Evolutionary conservation across 2,888 invertebrate genomes (phyloP).

Genomic region (Netelia fuscicornis): DNA sequence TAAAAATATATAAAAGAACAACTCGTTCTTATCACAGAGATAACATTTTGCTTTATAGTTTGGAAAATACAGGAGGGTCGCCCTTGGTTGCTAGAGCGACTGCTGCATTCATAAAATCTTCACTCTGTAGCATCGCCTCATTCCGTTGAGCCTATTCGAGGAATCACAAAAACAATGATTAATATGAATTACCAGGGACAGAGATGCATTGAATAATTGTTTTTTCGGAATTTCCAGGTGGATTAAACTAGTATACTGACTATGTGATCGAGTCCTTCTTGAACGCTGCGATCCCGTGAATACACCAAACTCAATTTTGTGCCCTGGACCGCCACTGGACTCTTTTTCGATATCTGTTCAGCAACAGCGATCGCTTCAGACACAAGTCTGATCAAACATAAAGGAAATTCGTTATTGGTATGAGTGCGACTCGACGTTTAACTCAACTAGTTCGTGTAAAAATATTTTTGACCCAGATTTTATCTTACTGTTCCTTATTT

Average conservation of each 20-base stretch:
- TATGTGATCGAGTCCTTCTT: conserved; percentile 95
- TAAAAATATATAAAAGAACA: conserved; percentile 24
- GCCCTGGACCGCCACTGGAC: conserved; percentile 97
- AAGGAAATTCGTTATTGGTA: not conserved
- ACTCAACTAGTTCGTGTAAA: not conserved
- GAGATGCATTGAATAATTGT: not conserved
- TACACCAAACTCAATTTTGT: conserved; percentile 94
- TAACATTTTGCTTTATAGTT: conserved; percentile 86
- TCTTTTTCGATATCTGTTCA: conserved; percentile 92
- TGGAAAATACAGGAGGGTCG: conserved; percentile 91
- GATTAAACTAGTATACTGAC: conserved; percentile 87
- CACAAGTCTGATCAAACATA: conserved; percentile 87
- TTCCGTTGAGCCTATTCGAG: conserved; percentile 91
- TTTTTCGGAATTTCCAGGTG: conserved; percentile 75
- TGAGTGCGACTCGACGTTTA: not conserved
- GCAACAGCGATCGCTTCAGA: conserved; percentile 91
- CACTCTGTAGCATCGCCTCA: conserved; percentile 95
- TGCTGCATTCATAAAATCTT: conserved; percentile 93
- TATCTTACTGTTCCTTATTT: conserved; percentile 88
- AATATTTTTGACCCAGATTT: too few relatives aligned
- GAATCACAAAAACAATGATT: conserved; percentile 66
- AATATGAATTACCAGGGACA: not conserved
- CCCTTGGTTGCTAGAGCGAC: conserved; percentile 91
- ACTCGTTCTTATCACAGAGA: not conserved
- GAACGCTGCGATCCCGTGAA: conserved; percentile 94